These are phyloP conservation scores for Dallia pectoralis DNA, from an alignment of 2,797 vertebrate species.

Conservation along the genomic window DNA sequence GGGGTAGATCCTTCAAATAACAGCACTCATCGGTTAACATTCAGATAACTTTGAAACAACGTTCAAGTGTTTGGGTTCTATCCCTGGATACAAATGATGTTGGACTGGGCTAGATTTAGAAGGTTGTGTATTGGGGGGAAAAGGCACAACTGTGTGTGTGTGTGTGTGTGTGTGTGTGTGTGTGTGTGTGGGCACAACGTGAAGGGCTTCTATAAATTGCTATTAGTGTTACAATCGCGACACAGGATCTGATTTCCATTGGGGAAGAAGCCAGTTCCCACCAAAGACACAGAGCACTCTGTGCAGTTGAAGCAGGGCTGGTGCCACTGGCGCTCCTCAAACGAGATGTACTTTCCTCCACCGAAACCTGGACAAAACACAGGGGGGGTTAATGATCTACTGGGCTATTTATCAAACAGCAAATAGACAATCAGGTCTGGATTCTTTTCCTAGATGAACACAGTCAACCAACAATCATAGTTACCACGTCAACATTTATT, in stretches of 20 bases:
- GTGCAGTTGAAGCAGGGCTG: conserved; percentile 96
- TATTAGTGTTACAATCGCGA: conserved; percentile 87
- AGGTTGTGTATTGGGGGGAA: not conserved
- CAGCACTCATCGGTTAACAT: not conserved
- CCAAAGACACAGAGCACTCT: conserved; percentile 91
- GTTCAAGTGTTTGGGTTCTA: not conserved
- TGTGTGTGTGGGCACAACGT: not conserved
- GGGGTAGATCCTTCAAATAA: not conserved
- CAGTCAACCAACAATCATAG: not conserved
- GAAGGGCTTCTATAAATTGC: conserved; percentile 74
- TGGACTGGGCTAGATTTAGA: not conserved
- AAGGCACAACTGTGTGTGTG: not conserved
- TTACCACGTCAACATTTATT: not conserved
- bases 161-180: not conserved
- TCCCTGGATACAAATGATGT: not conserved
- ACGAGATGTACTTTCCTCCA: conserved; percentile 98
- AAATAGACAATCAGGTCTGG: not conserved
- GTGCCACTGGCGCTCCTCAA: conserved; percentile 98
- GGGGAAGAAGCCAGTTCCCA: conserved; percentile 95
- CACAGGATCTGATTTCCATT: conserved; percentile 91
- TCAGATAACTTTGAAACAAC: not conserved
- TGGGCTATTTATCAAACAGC: not conserved
- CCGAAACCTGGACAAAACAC: conserved; percentile 81
- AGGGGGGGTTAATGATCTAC: not conserved
- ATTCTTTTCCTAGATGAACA: not conserved